These are phyloP conservation scores for Nomada fabriciana DNA, from an alignment of 2,888 invertebrate genomes.

Conservation along the genomic window DNA sequence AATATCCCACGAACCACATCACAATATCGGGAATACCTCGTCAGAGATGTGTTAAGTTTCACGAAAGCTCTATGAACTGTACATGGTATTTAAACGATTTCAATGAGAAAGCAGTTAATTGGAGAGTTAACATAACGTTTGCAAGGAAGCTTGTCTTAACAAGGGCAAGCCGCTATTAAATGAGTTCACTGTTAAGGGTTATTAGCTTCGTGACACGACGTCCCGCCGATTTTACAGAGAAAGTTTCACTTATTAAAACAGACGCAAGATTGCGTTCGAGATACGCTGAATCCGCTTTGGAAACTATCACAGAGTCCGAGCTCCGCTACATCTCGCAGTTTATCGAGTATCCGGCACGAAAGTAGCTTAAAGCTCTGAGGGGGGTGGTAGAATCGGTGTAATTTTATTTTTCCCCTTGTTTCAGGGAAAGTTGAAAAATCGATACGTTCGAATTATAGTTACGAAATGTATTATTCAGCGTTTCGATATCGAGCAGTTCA, in stretches of 20 bases:
- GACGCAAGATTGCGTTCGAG: slow-evolving; percentile 29
- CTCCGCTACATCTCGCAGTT: slow-evolving; percentile 5
- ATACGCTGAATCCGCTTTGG: slow-evolving; percentile 31
- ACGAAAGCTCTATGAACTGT: background rate
- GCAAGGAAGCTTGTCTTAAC: slow-evolving; percentile 13
- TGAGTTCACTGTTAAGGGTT: slow-evolving; percentile 37
- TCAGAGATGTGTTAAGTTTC: background rate
- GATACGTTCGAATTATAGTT: background rate
- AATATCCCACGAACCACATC: too few relatives aligned
- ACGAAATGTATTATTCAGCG: too few relatives aligned
- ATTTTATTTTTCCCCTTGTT: slow-evolving; percentile 2
- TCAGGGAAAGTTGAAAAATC: background rate
- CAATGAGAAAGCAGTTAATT: slow-evolving; percentile 22
- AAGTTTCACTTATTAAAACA: slow-evolving; percentile 36
- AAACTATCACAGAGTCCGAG: background rate
- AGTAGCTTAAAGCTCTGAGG: slow-evolving; percentile 1
- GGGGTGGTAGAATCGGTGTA: background rate
- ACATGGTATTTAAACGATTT: background rate
- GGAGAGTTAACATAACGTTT: slow-evolving; percentile 12
- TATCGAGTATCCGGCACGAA: slow-evolving; percentile 10
- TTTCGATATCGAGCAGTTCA: background rate
- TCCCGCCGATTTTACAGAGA: background rate
- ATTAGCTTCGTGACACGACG: slow-evolving; percentile 1
- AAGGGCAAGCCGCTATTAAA: slow-evolving; percentile 12
- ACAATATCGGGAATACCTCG: background rate